Conservation (phyloP, 2,888 invertebrate genomes). For the Formica aserva region DNA sequence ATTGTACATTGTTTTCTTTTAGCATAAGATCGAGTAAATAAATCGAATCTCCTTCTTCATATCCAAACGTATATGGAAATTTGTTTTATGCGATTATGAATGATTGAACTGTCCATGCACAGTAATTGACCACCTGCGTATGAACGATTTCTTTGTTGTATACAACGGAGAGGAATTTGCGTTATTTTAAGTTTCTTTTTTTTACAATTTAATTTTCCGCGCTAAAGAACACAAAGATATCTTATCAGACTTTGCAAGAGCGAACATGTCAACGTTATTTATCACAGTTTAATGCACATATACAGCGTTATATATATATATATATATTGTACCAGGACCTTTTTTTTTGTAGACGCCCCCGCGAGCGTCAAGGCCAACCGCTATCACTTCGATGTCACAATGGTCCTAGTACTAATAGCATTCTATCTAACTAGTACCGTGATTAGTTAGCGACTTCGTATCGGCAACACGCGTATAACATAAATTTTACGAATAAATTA, state of each 20-base stretch:
- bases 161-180: neutral
- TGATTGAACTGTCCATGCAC: neutral
- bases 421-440: neutral
- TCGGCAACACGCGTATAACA: neutral
- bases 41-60: neutral
- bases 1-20: neutral
- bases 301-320: neutral
- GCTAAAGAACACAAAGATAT: neutral
- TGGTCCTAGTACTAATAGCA: constrained; percentile 56
- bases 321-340: neutral
- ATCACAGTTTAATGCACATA: neutral
- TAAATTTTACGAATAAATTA: neutral
- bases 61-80: neutral
- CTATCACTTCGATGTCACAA: constrained; percentile 76
- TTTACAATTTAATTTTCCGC: neutral
- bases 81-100: neutral
- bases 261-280: neutral
- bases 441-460: neutral
- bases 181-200: neutral
- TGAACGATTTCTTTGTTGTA: neutral
- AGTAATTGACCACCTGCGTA: neutral
- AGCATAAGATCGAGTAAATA: neutral
- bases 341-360: constrained; percentile 74
- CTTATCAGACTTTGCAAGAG: neutral
- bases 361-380: constrained; percentile 74